Conservation (phyloP, 2,797 vertebrate species). For the Esox masquinongy region DNA sequence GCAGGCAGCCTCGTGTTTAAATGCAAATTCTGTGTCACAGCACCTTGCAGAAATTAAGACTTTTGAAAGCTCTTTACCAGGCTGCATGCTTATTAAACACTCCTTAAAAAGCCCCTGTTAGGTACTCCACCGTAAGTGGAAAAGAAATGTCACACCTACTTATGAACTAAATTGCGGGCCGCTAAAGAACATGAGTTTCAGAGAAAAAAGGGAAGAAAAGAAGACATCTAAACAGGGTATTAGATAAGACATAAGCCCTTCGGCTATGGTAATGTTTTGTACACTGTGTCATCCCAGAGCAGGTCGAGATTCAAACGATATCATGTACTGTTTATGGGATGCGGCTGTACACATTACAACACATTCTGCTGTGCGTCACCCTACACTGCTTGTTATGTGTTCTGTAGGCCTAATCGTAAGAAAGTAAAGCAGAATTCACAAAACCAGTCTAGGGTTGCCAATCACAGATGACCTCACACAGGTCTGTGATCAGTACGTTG, state of each 20-base stretch:
- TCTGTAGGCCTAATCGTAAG: constrained; percentile 41
- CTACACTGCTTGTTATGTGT: constrained; percentile 46
- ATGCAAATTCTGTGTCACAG: constrained; percentile 47
- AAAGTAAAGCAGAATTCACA: constrained; percentile 8
- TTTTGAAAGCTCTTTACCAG: constrained; percentile 32
- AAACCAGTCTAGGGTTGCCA: background rate
- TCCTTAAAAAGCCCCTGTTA: background rate
- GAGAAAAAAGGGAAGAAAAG: constrained; percentile 20
- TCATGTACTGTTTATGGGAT: constrained; percentile 38
- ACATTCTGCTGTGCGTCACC: constrained; percentile 2
- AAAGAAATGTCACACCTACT: constrained; percentile 33
- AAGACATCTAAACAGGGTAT: constrained; percentile 30
- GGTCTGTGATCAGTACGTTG: too few species aligned
- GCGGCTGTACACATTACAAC: background rate
- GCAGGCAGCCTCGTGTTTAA: constrained; percentile 48
- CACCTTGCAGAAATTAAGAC: constrained; percentile 28
- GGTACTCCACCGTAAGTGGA: background rate
- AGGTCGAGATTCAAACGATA: constrained; percentile 51
- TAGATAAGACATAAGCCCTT: constrained; percentile 43
- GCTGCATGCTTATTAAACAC: constrained; percentile 26
- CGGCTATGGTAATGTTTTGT: constrained; percentile 44
- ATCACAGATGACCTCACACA: constrained; percentile 30
- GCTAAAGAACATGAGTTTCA: constrained; percentile 26
- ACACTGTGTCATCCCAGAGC: constrained; percentile 35
- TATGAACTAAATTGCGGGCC: constrained; percentile 35